Evolutionary conservation across 2,888 invertebrate genomes (phyloP), one percentile per base, ranked within the genome.

Genomic region (Bhutanitis thaidina): DNA sequence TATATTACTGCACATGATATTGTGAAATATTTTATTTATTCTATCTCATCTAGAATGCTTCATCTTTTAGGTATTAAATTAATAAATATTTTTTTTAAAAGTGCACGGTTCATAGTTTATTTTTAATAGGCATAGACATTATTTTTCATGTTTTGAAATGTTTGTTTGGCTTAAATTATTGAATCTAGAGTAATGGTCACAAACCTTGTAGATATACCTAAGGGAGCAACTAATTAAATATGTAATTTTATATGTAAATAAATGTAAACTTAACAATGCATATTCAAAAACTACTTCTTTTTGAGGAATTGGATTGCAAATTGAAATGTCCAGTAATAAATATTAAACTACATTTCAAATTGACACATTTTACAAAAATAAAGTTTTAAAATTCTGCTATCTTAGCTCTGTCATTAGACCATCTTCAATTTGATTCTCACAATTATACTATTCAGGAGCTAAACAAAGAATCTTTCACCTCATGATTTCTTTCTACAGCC

Each of bases 171-270:
- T n/a, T 27, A 25, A 49, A 27, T 49, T 49, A 52, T 52, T 53
- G 56, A 60, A 57, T 55, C 36, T 72, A 72, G 65, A 59, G 54
- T 58, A 51, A 54, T 69, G 67, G 63, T 29, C 72, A 76, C 72
- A 62, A 61, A 73, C 64, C 67, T 63, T 79, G 82, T 83, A 85
- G 81, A 79, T 78, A 78, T 71, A 83, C 70, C 73, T 86, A 85
- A 85, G 87, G 88, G 88, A 87, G 77, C 87, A 87, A 88, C 79
- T 83, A 79, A 73, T 73, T 72, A 69, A 74, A 71, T 57, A 67
- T 70, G 66, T 65, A 67, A 66, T 59, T 57, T 52, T 64, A 62
- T 71, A 71, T 78, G 75, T 81, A 80, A 67, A 77, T 75, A 79
- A 61, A 55, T 59, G 60, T 39, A 75, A 73, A 72, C 65, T 72